A percentile compares a stretch with the other conserved stretches of the same genome.
These are phyloP conservation scores for Zaprionus inermis DNA, from an alignment of 1,140 invertebrate species.

Conservation along the genomic window DNA sequence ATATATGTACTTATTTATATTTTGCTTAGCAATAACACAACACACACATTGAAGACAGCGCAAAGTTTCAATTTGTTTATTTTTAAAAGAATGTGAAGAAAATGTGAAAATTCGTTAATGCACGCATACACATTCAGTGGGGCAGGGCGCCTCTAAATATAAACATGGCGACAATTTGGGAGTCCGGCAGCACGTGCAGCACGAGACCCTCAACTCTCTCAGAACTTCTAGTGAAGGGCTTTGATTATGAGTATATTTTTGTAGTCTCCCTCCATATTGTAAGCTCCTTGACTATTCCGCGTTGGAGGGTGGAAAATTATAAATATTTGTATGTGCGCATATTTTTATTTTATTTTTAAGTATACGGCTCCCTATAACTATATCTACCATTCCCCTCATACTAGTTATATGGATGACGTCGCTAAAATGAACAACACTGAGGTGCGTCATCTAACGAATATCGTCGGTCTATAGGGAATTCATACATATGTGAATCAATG, in stretches of 20 bases:
- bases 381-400: not conserved
- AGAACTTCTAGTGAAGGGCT: conserved; percentile 5
- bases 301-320: not conserved
- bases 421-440: conserved; percentile 2
- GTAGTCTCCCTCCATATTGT: conserved; percentile 33
- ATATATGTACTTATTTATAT: conserved; percentile 37
- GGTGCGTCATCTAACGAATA: not conserved
- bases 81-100: conserved; percentile 51
- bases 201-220: conserved; percentile 50
- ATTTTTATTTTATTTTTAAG: not conserved
- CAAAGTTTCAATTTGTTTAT: conserved; percentile 39
- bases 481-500: conserved; percentile 7
- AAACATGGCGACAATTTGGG: conserved; percentile 42
- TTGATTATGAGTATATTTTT: conserved; percentile 56
- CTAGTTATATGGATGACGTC: not conserved
- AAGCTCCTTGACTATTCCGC: not conserved
- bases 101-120: conserved; percentile 43
- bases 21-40: conserved; percentile 40
- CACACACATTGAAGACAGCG: conserved; percentile 41
- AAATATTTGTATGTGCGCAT: not conserved
- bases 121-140: conserved; percentile 9
- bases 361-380: not conserved
- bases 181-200: conserved; percentile 59
- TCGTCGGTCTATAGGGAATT: not conserved
- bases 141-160: conserved; percentile 48